Conservation (phyloP, 2,797 vertebrate species). For the Tragelaphus eurycerus region DNA sequence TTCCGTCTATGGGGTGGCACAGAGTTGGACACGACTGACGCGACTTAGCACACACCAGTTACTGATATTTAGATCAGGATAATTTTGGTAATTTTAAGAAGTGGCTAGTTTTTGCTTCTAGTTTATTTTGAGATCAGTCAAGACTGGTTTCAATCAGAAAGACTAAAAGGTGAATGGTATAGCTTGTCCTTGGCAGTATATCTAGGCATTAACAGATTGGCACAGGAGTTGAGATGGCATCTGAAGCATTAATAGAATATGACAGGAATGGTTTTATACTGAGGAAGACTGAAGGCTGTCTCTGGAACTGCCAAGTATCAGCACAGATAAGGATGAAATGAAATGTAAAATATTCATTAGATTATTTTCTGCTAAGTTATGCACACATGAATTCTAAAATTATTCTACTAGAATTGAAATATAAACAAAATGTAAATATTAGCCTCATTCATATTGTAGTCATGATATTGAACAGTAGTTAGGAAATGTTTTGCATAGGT, state of each 20-base stretch:
- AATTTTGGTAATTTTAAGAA: neutral
- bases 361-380: slow-evolving; percentile 18
- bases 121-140: neutral
- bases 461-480: slow-evolving; percentile 47
- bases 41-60: neutral
- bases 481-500: slow-evolving; percentile 32
- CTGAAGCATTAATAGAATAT: neutral
- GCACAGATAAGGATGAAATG: neutral
- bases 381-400: slow-evolving; percentile 30
- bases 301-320: neutral
- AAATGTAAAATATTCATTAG: slow-evolving; percentile 48
- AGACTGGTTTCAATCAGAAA: neutral
- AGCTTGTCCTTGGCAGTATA: neutral
- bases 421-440: slow-evolving; percentile 54
- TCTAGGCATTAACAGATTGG: neutral
- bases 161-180: neutral
- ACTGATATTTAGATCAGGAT: neutral
- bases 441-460: slow-evolving; percentile 42
- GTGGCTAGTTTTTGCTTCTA: neutral
- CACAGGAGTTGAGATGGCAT: neutral
- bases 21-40: neutral
- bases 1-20: neutral
- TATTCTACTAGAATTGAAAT: slow-evolving; percentile 37
- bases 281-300: neutral
- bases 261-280: neutral